Evolutionary conservation across 2,797 vertebrate species (phyloP).

Genomic region (Sus cebifrons): DNA sequence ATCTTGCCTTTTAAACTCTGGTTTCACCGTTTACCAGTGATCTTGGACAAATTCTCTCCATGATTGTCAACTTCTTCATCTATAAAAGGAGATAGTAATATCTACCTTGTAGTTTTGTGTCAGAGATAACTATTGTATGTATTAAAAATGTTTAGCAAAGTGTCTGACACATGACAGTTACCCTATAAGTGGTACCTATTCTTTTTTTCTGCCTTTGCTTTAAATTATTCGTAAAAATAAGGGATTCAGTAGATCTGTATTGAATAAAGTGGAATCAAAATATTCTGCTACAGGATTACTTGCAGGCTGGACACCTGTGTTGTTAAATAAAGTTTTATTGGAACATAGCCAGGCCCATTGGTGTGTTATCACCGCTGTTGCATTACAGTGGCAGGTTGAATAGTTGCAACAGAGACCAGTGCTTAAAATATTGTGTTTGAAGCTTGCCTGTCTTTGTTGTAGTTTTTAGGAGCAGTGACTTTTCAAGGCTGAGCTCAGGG

Average conservation of each 20-base stretch:
- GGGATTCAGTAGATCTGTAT: neutral
- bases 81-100: neutral
- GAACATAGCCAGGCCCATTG: neutral
- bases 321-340: constrained; percentile 51
- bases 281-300: neutral
- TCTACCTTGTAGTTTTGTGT: neutral
- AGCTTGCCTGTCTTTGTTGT: neutral
- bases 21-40: neutral
- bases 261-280: constrained; percentile 1
- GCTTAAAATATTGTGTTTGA: neutral
- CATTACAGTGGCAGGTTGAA: neutral
- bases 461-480: neutral
- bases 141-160: neutral
- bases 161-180: neutral
- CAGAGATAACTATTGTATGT: neutral
- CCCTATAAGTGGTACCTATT: neutral
- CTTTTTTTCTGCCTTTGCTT: neutral
- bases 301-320: neutral
- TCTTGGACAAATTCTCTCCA: neutral
- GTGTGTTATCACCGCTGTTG: neutral
- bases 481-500: constrained; percentile 38
- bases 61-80: neutral
- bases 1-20: neutral
- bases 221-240: constrained; percentile 28
- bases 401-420: neutral